Evolutionary conservation across 2,888 invertebrate species (phyloP).

Genomic region (Melinopterus prodromus): DNA sequence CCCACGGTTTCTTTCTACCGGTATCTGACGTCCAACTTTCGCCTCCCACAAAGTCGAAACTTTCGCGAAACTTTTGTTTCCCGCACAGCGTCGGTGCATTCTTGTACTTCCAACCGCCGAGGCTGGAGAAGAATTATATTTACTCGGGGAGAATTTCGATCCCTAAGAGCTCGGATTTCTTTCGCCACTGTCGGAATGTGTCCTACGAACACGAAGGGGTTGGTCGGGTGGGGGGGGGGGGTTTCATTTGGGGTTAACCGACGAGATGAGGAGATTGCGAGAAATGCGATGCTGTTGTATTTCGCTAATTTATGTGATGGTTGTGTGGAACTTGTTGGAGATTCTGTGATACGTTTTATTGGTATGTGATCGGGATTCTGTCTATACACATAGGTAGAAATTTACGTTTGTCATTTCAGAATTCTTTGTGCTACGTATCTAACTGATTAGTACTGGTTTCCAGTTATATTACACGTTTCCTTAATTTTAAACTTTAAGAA

Average conservation of each 20-base stretch:
- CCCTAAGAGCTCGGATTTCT: neutral
- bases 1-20: neutral
- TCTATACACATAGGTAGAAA: too few relatives aligned
- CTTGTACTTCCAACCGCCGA: neutral
- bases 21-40: neutral
- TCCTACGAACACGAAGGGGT: neutral
- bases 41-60: neutral
- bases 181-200: neutral
- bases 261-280: neutral
- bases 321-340: neutral
- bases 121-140: neutral
- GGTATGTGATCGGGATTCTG: too few relatives aligned
- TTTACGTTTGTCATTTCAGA: too few relatives aligned
- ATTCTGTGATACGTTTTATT: neutral
- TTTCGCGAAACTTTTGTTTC: neutral
- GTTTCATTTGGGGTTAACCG: neutral
- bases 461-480: too few relatives aligned
- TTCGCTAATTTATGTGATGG: neutral
- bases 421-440: too few relatives aligned
- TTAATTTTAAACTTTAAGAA: too few relatives aligned
- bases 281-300: neutral
- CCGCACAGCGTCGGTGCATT: neutral
- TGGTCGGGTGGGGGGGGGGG: neutral
- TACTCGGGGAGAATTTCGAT: neutral
- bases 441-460: too few relatives aligned